Evolutionary conservation across 2,797 vertebrate genomes (phyloP), one percentile per base, ranked within the genome.

Genomic region (Thamnophis elegans): DNA sequence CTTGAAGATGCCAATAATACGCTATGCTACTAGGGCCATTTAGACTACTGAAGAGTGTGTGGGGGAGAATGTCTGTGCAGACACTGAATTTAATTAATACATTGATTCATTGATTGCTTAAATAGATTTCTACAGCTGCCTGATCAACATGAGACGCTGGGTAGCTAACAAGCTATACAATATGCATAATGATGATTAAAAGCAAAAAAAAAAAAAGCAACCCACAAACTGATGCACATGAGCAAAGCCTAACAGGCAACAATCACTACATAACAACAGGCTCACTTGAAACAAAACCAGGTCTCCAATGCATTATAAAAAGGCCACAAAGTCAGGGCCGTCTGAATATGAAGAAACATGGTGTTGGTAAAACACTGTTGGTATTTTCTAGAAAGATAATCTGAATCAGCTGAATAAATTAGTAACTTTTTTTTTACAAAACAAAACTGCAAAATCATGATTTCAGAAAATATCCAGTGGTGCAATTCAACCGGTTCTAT

Each of bases 1-100:
- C 78, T n/a, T 96, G 85, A 94, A 93, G 20, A 82, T 82, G 92
- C 94, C 93, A 93, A 86, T 95, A 94, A 94, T 16, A 91, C 93
- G 92, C 86, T 92, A 62, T 56, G 91, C 91, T 93, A 92, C 82
- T 13, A 0, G 1, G 3, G 53, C 87, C 93, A 90, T 65, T 28
- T 94, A 22, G 91, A 89, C 2, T 90, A 85, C 78, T 58, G 86
- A 25, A 3, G 0, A 20, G 88, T n/a, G n/a, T n/a, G n/a, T n/a
- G 91, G 32, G 87, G 88, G 91, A 32, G 88, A 90, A 87, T 53
- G 89, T 5, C 9, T 4, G 2, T 0, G 36, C 4, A 55, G 13
- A 11, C 26, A 0, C 1, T 0, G 16, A 12, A 85, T 25, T 82
- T 82, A 42, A 78, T 78, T 78, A 78, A 78, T 78, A 22, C 32